Evolutionary conservation across 1,140 invertebrate genomes (phyloP), one percentile per base, ranked within the genome.

Genomic region (Protaetia brevitarsis): DNA sequence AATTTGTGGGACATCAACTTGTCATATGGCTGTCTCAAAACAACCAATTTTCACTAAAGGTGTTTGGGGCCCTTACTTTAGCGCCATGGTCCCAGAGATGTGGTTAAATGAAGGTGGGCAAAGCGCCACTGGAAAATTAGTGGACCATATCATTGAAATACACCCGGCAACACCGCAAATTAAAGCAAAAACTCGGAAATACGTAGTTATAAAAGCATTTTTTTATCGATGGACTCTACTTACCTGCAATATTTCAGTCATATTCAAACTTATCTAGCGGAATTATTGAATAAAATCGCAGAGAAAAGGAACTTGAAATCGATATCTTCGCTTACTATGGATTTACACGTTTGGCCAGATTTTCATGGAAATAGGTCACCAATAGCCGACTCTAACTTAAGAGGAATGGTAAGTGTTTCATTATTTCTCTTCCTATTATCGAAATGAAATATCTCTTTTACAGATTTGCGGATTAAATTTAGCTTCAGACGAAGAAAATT

Each of bases 361-460:
- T 96, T 92, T 77, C 95, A 97, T 82, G 96, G 96, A 8, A 98
- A 98, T 82, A 84, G 96, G 51, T 96, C 94, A 4, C 95, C 95
- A 1, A 75, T 97, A 60, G 93, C 92, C 3, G 93, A 98, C 85
- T 85, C 94, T 7, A 84, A 81, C 28, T 80, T 97, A 62, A 89
- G 84, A 76, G 95, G 96, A 80, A 92, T 92, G 85, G 89, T 91
- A n/a, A n/a, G n/a, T n/a, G n/a, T n/a, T n/a, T n/a, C n/a, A n/a
- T n/a, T n/a, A n/a, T n/a, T n/a, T n/a, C n/a, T n/a, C n/a, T n/a
- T n/a, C n/a, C n/a, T n/a, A n/a, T n/a, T n/a, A n/a, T 45, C 65
- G 7, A 41, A 26, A 21, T 2, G 10, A 51, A 64, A 69, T 45
- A 45, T 60, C 61, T 65, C 62, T 31, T 69, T 81, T n/a, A n/a